These are phyloP conservation scores for Coptodon bakossiorum DNA, from an alignment of 2,113 vertebrate genomes.

Conservation along the genomic window DNA sequence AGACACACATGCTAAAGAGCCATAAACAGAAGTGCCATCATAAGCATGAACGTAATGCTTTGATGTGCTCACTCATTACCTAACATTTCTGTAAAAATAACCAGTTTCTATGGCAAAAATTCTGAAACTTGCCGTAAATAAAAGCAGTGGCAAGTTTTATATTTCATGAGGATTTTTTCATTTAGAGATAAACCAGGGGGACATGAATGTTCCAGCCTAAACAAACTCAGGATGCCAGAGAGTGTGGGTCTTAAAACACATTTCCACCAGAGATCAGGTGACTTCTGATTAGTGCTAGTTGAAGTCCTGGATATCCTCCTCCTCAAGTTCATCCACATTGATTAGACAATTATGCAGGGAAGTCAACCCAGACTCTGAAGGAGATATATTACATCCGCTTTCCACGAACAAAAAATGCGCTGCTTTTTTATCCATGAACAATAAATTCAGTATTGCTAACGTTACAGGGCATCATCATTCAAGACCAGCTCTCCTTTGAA, in stretches of 20 bases:
- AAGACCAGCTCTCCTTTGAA: neutral
- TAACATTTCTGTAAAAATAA: neutral
- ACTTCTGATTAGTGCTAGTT: slow-evolving; percentile 35
- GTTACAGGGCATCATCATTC: neutral
- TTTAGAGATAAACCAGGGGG: neutral
- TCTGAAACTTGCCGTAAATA: neutral
- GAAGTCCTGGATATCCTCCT: slow-evolving; percentile 37
- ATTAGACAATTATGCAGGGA: neutral
- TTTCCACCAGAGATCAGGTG: slow-evolving; percentile 42
- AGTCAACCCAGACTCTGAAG: neutral
- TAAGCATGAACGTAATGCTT: slow-evolving; percentile 3
- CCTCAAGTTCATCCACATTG: slow-evolving; percentile 34
- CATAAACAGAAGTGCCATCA: slow-evolving; percentile 20
- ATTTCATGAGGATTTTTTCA: neutral
- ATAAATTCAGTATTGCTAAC: neutral
- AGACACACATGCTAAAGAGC: neutral
- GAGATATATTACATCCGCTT: slow-evolving; percentile 6
- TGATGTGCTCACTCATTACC: neutral
- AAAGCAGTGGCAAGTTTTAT: neutral
- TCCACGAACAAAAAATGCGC: neutral
- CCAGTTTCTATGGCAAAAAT: neutral
- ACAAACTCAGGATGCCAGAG: slow-evolving; percentile 56
- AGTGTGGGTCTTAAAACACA: slow-evolving; percentile 35
- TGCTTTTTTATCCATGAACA: neutral
- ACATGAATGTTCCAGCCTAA: slow-evolving; percentile 48